Evolutionary conservation across 2,797 vertebrate genomes (phyloP), one percentile per base, ranked within the genome.

Genomic region (Perodicticus potto): DNA sequence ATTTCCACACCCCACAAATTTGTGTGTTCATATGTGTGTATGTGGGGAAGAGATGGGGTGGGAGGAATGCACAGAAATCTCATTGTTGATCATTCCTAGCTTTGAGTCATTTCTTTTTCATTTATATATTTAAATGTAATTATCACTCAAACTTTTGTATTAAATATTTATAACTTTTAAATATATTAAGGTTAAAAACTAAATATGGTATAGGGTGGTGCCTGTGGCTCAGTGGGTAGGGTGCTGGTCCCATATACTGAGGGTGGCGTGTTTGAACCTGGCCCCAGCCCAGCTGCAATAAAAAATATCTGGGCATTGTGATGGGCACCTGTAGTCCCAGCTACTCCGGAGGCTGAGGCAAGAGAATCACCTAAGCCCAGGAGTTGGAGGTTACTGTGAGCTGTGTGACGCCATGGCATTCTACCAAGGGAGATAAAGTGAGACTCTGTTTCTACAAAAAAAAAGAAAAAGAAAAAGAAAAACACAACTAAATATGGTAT

Each of bases 101-200:
- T 87, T 59, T 88, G 80, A 55, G 25, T 70, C 8, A 67, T 89
- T 95, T 67, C 22, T 74, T 92, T 93, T 6, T 93, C 78, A 25
- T 77, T 93, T 93, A 65, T 73, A 16, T 81, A 72, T 84, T 86
- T 61, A 27, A 87, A 89, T 70, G 4, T 63, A 72, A 34, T 57
- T 82, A 32, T 49, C 45, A 88, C 29, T 86, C 17, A 72, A 45
- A 43, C 19, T 32, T 88, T 29, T 81, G 22, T 55, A 37, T 53
- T 86, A 90, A 27, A 29, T 92, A n/a, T 57, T 87, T 74, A 57
- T 5, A 37, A 67, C 9, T 85, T 88, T 83, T 34, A 81, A 93
- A 61, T 85, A 63, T 59, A 53, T n/a, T 53, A 76, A 72, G 61
- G 12, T 37, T 82, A 72, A 77, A 85, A 93, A 69, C 5, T n/a